Evolutionary conservation across 2,113 vertebrate genomes (phyloP).

Genomic region (Poeciliopsis occidentalis): DNA sequence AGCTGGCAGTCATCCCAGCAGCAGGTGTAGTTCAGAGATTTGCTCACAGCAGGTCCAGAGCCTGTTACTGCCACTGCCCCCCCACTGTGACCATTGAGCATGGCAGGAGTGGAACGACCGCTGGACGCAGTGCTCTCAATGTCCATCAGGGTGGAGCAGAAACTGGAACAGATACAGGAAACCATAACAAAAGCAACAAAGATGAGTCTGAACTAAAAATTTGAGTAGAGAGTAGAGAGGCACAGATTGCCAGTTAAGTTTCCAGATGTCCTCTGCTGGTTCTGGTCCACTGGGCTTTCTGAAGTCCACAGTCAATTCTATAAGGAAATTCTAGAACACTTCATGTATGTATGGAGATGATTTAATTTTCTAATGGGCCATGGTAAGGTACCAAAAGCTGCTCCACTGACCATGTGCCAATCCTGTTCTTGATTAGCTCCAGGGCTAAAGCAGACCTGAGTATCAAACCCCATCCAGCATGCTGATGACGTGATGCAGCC

Average conservation of each 20-base stretch:
- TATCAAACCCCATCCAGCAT: no score
- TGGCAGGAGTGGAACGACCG: slow-evolving; percentile 95
- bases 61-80: slow-evolving; percentile 25
- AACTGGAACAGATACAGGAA: slow-evolving; percentile 71
- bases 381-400: no score
- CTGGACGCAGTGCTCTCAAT: slow-evolving; percentile 96
- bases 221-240: no score
- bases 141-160: slow-evolving; percentile 97
- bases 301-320: background rate
- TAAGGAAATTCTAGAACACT: no score
- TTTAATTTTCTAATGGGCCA: no score
- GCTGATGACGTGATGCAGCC: no score
- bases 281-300: background rate
- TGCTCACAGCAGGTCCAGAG: slow-evolving; percentile 78
- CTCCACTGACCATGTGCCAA: no score
- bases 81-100: slow-evolving; percentile 89
- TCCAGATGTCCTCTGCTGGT: background rate
- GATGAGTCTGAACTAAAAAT: no score
- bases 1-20: slow-evolving; percentile 96
- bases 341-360: background rate
- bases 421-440: no score
- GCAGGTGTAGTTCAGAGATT: slow-evolving; percentile 90
- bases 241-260: no score
- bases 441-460: no score
- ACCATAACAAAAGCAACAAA: no score